phyloP scores from a whole-genome alignment of 2,888 invertebrate species.

The Calameuta pallipes region DNA sequence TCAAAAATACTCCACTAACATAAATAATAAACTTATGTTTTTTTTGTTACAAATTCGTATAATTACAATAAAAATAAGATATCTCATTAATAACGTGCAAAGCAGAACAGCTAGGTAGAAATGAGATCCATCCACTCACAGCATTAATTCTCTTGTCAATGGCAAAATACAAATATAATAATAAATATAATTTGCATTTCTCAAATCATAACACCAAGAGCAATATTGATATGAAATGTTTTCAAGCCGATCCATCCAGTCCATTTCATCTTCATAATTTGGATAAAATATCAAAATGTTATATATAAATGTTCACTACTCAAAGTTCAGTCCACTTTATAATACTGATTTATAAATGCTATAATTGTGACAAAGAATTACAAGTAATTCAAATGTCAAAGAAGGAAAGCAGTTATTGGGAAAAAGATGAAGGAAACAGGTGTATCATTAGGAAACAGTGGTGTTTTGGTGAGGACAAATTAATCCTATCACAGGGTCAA shows the following conservation, averaged over 20 bases:
- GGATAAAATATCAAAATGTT: background rate
- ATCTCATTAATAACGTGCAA: background rate
- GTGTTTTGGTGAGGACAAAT: background rate
- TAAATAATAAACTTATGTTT: background rate
- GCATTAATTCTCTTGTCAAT: background rate
- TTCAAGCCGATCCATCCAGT: background rate
- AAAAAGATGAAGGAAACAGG: conserved; percentile 4
- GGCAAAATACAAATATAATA: background rate
- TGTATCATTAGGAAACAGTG: background rate
- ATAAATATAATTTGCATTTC: background rate
- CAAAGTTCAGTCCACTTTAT: background rate
- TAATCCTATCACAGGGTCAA: conserved; percentile 4
- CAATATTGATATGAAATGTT: background rate
- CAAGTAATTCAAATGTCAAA: background rate
- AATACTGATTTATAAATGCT: background rate
- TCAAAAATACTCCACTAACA: background rate
- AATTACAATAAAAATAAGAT: background rate
- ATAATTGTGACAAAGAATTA: background rate
- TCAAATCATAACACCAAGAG: background rate
- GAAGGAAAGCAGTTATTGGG: background rate
- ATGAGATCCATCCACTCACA: background rate
- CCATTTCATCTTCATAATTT: background rate
- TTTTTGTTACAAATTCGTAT: background rate
- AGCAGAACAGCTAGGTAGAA: background rate
- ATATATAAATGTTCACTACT: background rate